Percentiles rank a stretch among this genome's conserved stretches.
phyloP scores from a whole-genome alignment of 2,113 vertebrate genomes.

The Brachyistius frenatus region DNA sequence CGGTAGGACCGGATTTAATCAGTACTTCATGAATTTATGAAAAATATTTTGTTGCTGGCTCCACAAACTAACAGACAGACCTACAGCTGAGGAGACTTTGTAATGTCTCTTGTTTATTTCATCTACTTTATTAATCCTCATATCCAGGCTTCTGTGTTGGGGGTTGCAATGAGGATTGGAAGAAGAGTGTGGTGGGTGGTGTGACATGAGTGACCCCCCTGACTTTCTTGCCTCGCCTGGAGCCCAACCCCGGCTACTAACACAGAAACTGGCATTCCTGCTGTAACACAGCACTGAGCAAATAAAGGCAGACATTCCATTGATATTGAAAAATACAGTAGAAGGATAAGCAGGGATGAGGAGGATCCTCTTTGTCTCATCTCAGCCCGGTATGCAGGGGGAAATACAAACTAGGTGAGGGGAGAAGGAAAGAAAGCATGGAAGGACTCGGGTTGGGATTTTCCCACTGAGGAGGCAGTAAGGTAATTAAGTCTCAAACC shows the following conservation, averaged over 20 bases:
- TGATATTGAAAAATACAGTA: constrained; percentile 80
- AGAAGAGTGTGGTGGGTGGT: background rate
- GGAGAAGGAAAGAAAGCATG: constrained; percentile 21
- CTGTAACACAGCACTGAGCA: constrained; percentile 65
- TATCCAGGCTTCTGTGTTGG: constrained; percentile 9
- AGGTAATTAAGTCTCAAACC: constrained; percentile 1
- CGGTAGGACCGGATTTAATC: constrained; percentile 21
- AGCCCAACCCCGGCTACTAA: constrained; percentile 42
- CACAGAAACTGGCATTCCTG: constrained; percentile 63
- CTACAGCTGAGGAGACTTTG: constrained; percentile 21
- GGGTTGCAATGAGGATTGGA: constrained; percentile 5
- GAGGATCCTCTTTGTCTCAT: constrained; percentile 68
- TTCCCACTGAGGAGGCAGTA: constrained; percentile 8
- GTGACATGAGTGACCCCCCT: constrained; percentile 39
- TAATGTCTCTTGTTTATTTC: constrained; percentile 28
- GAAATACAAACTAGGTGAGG: constrained; percentile 44
- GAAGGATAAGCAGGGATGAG: constrained; percentile 75
- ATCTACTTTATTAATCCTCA: constrained; percentile 33
- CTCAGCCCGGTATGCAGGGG: constrained; percentile 50
- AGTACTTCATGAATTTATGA: constrained; percentile 22
- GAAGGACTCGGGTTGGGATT: constrained; percentile 22
- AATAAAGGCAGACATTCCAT: constrained; percentile 79
- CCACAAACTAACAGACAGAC: constrained; percentile 22
- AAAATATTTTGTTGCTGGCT: constrained; percentile 33
- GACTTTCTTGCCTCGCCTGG: constrained; percentile 40